Base-by-base conservation (phyloP, 2,888 invertebrate species). In the Anaspis maculata region DNA sequence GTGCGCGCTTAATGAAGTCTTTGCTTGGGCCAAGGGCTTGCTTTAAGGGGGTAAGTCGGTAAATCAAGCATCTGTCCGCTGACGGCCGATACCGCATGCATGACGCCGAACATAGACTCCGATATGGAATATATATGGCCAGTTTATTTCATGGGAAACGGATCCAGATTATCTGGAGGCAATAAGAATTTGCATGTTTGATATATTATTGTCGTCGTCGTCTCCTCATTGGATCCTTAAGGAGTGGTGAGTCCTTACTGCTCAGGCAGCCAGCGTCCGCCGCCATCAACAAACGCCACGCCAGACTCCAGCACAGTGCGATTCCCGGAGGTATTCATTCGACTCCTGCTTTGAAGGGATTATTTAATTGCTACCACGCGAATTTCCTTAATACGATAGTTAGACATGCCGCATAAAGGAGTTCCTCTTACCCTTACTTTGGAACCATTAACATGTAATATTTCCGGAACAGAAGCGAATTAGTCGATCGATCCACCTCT, bases 261-360 rank as follows among this genome's bases (percentile, higher is more conserved):
- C n/a, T n/a, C n/a, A n/a, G n/a, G n/a, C n/a, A n/a, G n/a, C n/a
- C 39, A 31, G 13, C 24, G 39, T 39, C 30, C 37, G 32, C 19
- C 26, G 25, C 15, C 24, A 30, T 15, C 28, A 32, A 15, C 34
- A 36, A 30, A 36, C 32, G 30, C 21, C 25, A 15, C 32, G 25
- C 32, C 19, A 19, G 24, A 7, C 29, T 39, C 32, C 27, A 34
- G 32, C 19, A 39, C 39, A 34, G 30, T 33, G 28, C 38, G 34
- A 59, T 56, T 62, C 64, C 64, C 65, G 35, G 45, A 58, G 62
- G 64, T 59, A 62, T 63, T 62, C 60, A 59, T 60, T 59, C 56
- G 54, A 53, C 57, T 62, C 56, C 49, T 58, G 63, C 66, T 66
- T 66, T 66, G 66, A 66, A 62, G 65, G 66, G 66, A 66, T 66